These are phyloP conservation scores for Thymelicus lineola DNA, from an alignment of 2,888 invertebrate genomes.

Conservation along the genomic window DNA sequence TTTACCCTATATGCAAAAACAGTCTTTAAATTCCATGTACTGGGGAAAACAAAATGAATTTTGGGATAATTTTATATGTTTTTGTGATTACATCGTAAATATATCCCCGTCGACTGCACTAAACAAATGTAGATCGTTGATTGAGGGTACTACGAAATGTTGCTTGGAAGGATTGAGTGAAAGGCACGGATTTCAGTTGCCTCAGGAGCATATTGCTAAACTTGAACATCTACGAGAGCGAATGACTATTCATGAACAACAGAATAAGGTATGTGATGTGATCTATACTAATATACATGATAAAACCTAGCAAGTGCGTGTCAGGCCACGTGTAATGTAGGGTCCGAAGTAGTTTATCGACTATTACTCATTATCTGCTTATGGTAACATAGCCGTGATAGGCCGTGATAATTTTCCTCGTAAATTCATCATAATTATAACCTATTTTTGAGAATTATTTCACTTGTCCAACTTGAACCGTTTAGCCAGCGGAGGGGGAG, in stretches of 20 bases:
- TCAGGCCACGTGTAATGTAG: too few species aligned
- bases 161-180: slow-evolving; percentile 60
- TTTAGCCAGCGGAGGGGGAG: too few species aligned
- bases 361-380: too few species aligned
- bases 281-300: too few species aligned
- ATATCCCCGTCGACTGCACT: slow-evolving; percentile 65
- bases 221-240: slow-evolving; percentile 54
- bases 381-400: too few species aligned
- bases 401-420: too few species aligned
- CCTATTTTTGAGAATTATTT: too few species aligned
- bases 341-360: too few species aligned
- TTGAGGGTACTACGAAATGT: slow-evolving; percentile 58
- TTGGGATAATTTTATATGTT: slow-evolving; percentile 65
- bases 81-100: slow-evolving; percentile 65
- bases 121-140: slow-evolving; percentile 62
- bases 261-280: slow-evolving; percentile 50
- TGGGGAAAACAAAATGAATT: slow-evolving; percentile 66
- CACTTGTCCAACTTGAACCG: too few species aligned
- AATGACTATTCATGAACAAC: slow-evolving; percentile 53
- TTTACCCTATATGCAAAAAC: slow-evolving; percentile 56
- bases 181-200: slow-evolving; percentile 55
- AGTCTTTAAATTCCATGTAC: slow-evolving; percentile 55
- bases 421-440: too few species aligned
- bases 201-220: slow-evolving; percentile 52
- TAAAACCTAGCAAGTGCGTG: too few species aligned